Conservation (phyloP, 2,797 vertebrate species). For the Helicolenus hilgendorfi region DNA sequence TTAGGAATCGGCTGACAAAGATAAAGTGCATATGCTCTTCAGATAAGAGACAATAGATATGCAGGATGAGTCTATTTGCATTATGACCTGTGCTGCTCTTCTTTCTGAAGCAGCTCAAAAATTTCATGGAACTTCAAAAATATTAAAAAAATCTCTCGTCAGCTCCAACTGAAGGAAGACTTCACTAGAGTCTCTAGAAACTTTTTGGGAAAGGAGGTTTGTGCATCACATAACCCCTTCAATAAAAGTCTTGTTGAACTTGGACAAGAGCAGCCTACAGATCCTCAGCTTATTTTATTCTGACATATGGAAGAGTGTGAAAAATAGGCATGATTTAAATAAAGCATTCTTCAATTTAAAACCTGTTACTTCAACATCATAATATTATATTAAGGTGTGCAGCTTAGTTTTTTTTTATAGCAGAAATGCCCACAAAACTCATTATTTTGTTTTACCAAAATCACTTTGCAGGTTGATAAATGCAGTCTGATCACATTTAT, state of each 20-base stretch:
- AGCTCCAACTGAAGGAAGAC: background rate
- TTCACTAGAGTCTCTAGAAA: constrained; percentile 1
- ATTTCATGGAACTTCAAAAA: constrained; percentile 33
- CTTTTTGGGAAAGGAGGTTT: constrained; percentile 10
- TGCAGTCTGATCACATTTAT: constrained; percentile 1
- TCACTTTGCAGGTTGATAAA: background rate
- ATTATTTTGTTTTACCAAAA: background rate
- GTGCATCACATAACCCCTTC: constrained; percentile 3
- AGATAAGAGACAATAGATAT: constrained; percentile 65
- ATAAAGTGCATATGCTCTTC: constrained; percentile 55
- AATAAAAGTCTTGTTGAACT: constrained; percentile 11
- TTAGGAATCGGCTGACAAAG: constrained; percentile 57
- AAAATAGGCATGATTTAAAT: constrained; percentile 1
- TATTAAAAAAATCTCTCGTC: constrained; percentile 12
- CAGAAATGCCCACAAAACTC: background rate
- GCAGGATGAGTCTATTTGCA: constrained; percentile 33
- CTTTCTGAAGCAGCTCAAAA: constrained; percentile 3
- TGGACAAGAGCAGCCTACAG: background rate
- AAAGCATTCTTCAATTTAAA: background rate
- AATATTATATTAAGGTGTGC: background rate
- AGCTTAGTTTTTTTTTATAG: background rate
- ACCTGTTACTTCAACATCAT: background rate
- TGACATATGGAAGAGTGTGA: background rate
- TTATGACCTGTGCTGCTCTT: constrained; percentile 34
- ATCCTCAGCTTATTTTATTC: background rate